Percentiles rank a stretch among this genome's conserved stretches.
Evolutionary conservation across 2,113 vertebrate species (phyloP).

Genomic region (Notothenia rossii): DNA sequence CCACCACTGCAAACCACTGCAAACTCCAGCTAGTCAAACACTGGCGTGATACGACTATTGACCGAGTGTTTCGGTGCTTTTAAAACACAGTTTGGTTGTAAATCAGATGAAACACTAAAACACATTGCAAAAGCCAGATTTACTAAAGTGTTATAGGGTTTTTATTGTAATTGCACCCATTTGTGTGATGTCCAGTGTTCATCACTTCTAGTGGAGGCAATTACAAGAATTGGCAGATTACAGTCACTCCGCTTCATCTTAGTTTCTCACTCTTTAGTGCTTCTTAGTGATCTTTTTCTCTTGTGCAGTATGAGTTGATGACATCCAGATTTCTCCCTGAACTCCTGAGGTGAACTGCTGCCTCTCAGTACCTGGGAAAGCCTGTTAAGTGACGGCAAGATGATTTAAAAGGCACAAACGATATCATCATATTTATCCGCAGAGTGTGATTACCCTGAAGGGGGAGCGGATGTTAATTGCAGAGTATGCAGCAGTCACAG

Average conservation of each 20-base stretch:
- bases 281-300: not conserved
- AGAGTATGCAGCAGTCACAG: constrained; percentile 28
- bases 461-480: constrained; percentile 60
- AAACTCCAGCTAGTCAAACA: too few relatives aligned
- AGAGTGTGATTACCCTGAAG: constrained; percentile 39
- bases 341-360: not conserved
- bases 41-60: too few relatives aligned
- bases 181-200: not conserved
- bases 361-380: constrained; percentile 7
- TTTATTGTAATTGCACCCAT: constrained; percentile 14
- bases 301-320: not conserved
- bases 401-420: constrained; percentile 10
- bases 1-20: too few relatives aligned
- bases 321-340: constrained; percentile 12
- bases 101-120: too few relatives aligned
- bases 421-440: constrained; percentile 9
- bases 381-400: constrained; percentile 16
- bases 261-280: constrained; percentile 11
- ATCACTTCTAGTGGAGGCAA: constrained; percentile 29
- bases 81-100: too few relatives aligned
- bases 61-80: too few relatives aligned
- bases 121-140: too few relatives aligned
- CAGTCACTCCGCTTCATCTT: constrained; percentile 16
- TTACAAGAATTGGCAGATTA: constrained; percentile 58
- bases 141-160: too few relatives aligned